Evolutionary conservation across 2,113 vertebrate genomes (phyloP), one percentile per base, ranked within the genome.

Genomic region (Sakesphorus luctuosus): DNA sequence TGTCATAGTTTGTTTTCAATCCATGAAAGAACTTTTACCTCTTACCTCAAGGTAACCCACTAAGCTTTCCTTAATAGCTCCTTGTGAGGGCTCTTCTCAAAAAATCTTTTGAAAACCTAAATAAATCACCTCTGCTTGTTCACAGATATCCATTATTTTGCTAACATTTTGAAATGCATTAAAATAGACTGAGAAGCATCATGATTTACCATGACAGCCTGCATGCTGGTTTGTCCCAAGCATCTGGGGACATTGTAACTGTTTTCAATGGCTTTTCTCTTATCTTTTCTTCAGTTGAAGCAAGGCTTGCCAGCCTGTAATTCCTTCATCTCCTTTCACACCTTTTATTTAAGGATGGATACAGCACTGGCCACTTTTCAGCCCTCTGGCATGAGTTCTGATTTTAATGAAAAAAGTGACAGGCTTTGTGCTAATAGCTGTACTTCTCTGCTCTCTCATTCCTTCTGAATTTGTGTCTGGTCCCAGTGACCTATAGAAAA

Each of bases 391-490:
- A 79, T 36, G 65, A 95, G 91, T 77, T 91, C 91, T 86, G 91
- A 75, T 93, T 96, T 94, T 93, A 95, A 96, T 94, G 93, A 89
- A 87, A 96, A 84, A 87, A 96, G 84, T 88, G 89, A 69, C 80
- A 89, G 87, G 44, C 80, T 97, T 96, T 97, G 91, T 96, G 95
- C 90, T 94, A 96, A 96, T 94, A 96, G 94, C 62, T 95, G 83
- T 47, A 58, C 65, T 86, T 61, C 80, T 91, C 80, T 76, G 83
- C 93, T 92, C 68, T 93, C 79, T 76, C 88, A 23, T 95, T 94
- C 67, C 82, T 84, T 78, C 86, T 93, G 91, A 96, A 90, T 90
- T 81, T 81, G 81, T 73, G 94, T 69, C 96, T 94, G 83, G 94
- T 95, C 79, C 66, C 73, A 78, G 83, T 87, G 85, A 96, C 93